Conservation (phyloP, 1,140 invertebrate genomes). For the Drosophila murphyi region DNA sequence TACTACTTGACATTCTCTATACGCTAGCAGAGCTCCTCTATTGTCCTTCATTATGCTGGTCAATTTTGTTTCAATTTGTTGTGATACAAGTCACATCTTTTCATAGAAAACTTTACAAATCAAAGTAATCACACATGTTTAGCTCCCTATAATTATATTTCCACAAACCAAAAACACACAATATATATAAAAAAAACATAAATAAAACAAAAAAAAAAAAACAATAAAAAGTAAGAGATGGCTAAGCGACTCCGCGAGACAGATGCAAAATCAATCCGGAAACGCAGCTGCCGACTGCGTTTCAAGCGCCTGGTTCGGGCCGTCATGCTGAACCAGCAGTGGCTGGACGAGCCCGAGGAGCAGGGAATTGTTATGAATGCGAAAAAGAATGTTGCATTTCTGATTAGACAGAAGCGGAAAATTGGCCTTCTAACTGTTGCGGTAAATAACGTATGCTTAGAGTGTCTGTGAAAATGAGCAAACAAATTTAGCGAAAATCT, state of each 20-base stretch:
- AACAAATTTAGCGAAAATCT: too few species aligned
- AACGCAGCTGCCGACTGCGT: constrained; percentile 5
- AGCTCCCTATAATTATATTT: neutral
- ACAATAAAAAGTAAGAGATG: constrained; percentile 10
- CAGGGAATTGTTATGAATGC: constrained; percentile 54
- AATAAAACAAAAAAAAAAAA: neutral
- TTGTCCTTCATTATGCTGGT: too few species aligned
- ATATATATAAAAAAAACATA: neutral
- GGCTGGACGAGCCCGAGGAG: constrained; percentile 58
- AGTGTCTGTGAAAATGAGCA: too few species aligned
- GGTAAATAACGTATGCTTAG: constrained; percentile 23
- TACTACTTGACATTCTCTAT: too few species aligned
- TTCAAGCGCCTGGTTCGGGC: constrained; percentile 53
- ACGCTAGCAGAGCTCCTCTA: too few species aligned
- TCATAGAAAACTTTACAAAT: too few species aligned
- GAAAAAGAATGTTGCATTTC: constrained; percentile 57
- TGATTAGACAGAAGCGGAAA: constrained; percentile 62
- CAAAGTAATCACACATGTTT: neutral
- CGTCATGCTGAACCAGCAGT: constrained; percentile 59
- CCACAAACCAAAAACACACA: neutral
- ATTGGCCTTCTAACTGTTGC: constrained; percentile 55
- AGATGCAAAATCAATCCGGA: constrained; percentile 18
- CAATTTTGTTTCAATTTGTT: too few species aligned
- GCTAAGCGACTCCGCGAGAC: constrained; percentile 38
- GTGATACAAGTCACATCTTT: too few species aligned